phyloP scores from a whole-genome alignment of 2,888 invertebrate genomes.

The Autographa pulchrina region DNA sequence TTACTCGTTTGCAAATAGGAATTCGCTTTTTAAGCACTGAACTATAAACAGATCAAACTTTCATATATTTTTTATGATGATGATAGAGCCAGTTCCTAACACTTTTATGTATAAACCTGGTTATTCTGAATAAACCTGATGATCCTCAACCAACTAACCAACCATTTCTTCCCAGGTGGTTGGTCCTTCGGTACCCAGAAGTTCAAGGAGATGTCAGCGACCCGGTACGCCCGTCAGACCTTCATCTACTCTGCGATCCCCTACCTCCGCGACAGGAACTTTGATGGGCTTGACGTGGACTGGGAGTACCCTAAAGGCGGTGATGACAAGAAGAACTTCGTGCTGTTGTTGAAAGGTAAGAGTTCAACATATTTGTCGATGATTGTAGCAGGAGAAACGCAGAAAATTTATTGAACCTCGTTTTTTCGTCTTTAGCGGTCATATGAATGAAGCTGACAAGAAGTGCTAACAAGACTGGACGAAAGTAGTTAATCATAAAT shows the following conservation, averaged over 20 bases:
- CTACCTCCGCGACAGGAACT: slow-evolving; percentile 95
- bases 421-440: too few relatives aligned
- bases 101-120: too few relatives aligned
- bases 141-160: not conserved
- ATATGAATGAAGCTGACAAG: too few relatives aligned
- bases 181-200: slow-evolving; percentile 99
- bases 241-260: slow-evolving; percentile 98
- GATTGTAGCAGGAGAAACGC: not conserved
- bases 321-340: slow-evolving; percentile 97
- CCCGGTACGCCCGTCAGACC: slow-evolving; percentile 96
- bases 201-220: slow-evolving; percentile 97
- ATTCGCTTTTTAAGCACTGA: too few relatives aligned
- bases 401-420: too few relatives aligned
- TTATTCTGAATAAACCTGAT: not conserved
- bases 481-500: too few relatives aligned
- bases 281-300: slow-evolving; percentile 96
- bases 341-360: slow-evolving; percentile 95
- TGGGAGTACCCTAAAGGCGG: slow-evolving; percentile 98
- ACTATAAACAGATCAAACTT: too few relatives aligned
- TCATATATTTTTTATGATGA: too few relatives aligned
- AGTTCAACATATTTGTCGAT: not conserved
- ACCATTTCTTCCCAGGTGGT: slow-evolving; percentile 90
- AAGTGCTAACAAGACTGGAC: too few relatives aligned
- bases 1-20: too few relatives aligned
- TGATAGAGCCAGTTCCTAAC: too few relatives aligned